Base-by-base conservation (phyloP, 2,888 invertebrate genomes). In the Drosophila cracens region DNA sequence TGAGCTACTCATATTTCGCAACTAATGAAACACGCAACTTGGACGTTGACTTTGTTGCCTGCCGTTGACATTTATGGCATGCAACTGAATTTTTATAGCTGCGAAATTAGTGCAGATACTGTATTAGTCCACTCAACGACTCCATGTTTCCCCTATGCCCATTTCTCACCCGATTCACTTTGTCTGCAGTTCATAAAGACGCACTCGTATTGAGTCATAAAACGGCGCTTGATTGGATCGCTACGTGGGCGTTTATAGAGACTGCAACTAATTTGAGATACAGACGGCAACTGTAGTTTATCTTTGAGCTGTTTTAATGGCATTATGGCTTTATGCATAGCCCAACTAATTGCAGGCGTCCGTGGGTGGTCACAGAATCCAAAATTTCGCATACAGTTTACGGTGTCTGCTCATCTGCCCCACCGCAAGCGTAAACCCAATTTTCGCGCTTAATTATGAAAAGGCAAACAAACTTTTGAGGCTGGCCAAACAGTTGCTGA, bases 381-480 rank as follows among this genome's bases (percentile, higher is more conserved):
- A 56, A n/a, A n/a, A 31, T 52, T n/a, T 31, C 29, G 27, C 52
- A n/a, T 57, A 43, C 2, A 13, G 29, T 43, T 38, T 33, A 40
- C 27, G 34, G 27, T 33, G 29, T n/a, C 43, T 31, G 34, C 70
- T 51, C 54, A 43, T 33, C 49, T 31, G 27, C 33, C 13, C 21
- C 21, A 48, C 36, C 40, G 13, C 48, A 51, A 51, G 33, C 49
- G 29, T n/a, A 51, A 49, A 51, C 81, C 64, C 83, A 87, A 90
- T 83, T 86, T 89, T 87, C 84, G 70, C 84, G 85, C 75, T 90
- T 87, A 90, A 90, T 90, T 87, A 89, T 90, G 83, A 76, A 68
- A 76, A 69, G 59, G 69, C 58, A 81, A 69, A 72, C 70, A 87
- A 89, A 81, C 64, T 82, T 81, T 73, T 71, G 51, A 68, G 67